Evolutionary conservation across 2,113 vertebrate genomes (phyloP), one percentile per base, ranked within the genome.

Genomic region (Phalacrocorax pelagicus): DNA sequence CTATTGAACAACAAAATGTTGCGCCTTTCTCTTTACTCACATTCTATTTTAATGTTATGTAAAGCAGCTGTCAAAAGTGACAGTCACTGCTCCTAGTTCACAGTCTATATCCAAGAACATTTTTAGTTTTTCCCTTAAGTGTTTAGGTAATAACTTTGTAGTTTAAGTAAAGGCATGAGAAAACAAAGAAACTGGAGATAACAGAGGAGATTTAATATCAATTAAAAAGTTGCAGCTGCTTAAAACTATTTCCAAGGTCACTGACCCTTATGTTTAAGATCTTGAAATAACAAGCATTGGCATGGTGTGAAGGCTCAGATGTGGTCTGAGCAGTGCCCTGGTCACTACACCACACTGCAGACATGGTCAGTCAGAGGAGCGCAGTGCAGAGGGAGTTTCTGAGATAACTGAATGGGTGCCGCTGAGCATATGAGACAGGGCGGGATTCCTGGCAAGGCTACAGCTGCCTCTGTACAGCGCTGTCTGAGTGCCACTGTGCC

Each of bases 51-150:
- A 78, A 49, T 62, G 55, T 61, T 73, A 86, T 67, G 58, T 86
- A 66, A 92, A 95, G 86, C 42, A 88, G 61, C 42, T 95, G 97
- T 82, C 67, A 86, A 47, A 97, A 96, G 61, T 81, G 63, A 54
- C 38, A 46, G 47, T 89, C 78, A 29, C 51, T 78, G 15, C 26
- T 89, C 17, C 52, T 80, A 63, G 46, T n/a, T 47, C 54, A 52
- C 62, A 54, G 55, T 21, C 88, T 94, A n/a, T 8, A 23, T 82
- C 30, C 38, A 80, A 85, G 44, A 92, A 85, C 1, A 7, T 42
- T 79, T 94, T 78, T 77, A 40, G 32, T 21, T 81, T 96, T 89
- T 62, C 47, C 67, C 34, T 66, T 54, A 86, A 88, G 62, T 90
- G 49, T 95, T 94, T 84, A 86, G 83, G 72, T 85, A 92, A 55